These are phyloP conservation scores for Dicyrtoma fusca DNA, from an alignment of 2,888 invertebrate species.

Conservation along the genomic window DNA sequence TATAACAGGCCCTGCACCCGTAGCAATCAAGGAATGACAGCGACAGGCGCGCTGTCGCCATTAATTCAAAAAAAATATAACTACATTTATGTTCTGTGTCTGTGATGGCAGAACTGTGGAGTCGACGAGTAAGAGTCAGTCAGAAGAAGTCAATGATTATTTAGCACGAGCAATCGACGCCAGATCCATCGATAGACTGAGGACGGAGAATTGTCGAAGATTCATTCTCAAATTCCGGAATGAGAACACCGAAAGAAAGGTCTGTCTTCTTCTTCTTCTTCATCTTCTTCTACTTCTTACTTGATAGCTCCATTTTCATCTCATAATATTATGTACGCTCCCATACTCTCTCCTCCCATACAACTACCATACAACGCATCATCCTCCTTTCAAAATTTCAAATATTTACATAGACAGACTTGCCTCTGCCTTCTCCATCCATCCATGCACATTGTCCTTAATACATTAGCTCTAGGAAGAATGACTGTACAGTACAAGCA, in stretches of 20 bases:
- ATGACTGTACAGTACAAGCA: too few relatives aligned
- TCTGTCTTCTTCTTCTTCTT: not conserved
- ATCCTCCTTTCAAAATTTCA: conserved; percentile 22
- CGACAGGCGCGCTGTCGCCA: too few relatives aligned
- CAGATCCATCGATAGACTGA: conserved; percentile 83
- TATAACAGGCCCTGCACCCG: too few relatives aligned
- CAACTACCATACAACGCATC: not conserved
- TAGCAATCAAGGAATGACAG: too few relatives aligned
- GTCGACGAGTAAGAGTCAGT: conserved; percentile 26
- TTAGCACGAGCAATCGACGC: conserved; percentile 95
- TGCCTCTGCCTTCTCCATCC: not conserved
- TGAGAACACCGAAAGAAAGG: conserved; percentile 68
- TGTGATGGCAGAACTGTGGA: conserved; percentile 19
- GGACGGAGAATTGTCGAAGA: conserved; percentile 81
- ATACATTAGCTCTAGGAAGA: too few relatives aligned
- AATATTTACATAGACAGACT: conserved; percentile 30
- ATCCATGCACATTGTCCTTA: too few relatives aligned
- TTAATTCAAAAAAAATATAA: too few relatives aligned
- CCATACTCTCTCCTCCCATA: not conserved
- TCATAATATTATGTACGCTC: not conserved
- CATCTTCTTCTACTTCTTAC: not conserved
- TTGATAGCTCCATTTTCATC: not conserved
- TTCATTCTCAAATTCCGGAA: conserved; percentile 84
- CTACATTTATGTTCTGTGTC: not conserved
- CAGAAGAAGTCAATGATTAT: conserved; percentile 93